Base-by-base conservation (phyloP, 2,113 vertebrate genomes). In the Sisor rabdophorus region DNA sequence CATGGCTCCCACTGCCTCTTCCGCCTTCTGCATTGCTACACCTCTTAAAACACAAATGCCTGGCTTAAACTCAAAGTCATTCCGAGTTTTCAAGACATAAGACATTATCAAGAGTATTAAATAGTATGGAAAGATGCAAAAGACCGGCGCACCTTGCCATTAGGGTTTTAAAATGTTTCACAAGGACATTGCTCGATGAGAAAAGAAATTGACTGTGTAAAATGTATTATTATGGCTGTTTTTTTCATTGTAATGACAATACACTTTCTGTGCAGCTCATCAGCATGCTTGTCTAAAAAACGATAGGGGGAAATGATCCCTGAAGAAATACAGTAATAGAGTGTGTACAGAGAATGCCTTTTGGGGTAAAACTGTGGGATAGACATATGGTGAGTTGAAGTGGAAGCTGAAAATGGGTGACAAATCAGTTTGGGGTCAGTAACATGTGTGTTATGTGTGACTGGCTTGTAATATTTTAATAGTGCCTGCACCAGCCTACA, bases 181-280 rank as follows among this genome's bases (percentile, higher is more conserved):
- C 59, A 84, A 86, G 88, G 85, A 87, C 85, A 79, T 69, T 80
- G 84, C 84, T 89, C 85, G 85, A 90, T 87, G 84, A 83, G 82
- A 81, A 84, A 84, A 89, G 85, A 90, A 91, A 91, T 91, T 90
- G 91, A 90, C 86, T 92, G 91, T 89, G 87, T 87, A 87, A 90
- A 89, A 91, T 54, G 54, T 54, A 89, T 90, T 87, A 88, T 87
- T 83, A 85, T 79, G 84, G 85, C 82, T 84, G 85, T 83, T 86
- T 90, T 44, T 88, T 90, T 82, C 79, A 83, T 89, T 89, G 87
- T 90, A 91, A 91, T 88, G 89, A 89, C 88, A 87, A 89, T 87
- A 87, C 86, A 88, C 85, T 81, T 89, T 88, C 86, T 82, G 79
- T 86, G 84, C 86, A 88, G 83, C 87, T 85, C 87, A 91, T 91